A percentile compares a stretch with the other conserved stretches of the same genome.
phyloP scores from a whole-genome alignment of 2,888 invertebrate genomes.

The Lissonota sp. region DNA sequence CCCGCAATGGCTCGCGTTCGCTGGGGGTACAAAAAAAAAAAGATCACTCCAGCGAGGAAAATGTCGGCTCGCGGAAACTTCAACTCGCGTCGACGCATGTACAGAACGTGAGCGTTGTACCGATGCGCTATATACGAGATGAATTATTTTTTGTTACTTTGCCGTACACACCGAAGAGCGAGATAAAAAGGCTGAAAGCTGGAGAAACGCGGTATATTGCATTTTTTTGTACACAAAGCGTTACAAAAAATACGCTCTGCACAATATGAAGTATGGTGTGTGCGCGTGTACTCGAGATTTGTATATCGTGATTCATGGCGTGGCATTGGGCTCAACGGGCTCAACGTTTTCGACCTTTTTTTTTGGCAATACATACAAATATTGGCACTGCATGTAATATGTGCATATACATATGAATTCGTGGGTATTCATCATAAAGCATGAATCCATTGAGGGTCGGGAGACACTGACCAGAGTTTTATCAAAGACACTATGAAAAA shows the following conservation, averaged over 20 bases:
- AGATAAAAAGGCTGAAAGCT: conserved; percentile 45
- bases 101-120: conserved; percentile 11
- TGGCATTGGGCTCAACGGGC: not conserved
- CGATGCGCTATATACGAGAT: conserved; percentile 47
- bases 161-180: conserved; percentile 7
- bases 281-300: conserved; percentile 1
- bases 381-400: not conserved
- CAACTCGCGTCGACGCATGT: conserved; percentile 1
- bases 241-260: not conserved
- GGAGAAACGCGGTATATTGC: not conserved
- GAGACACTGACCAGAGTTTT: not conserved
- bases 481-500: not conserved
- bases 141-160: conserved; percentile 59
- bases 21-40: conserved; percentile 5
- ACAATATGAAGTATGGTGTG: not conserved
- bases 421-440: not conserved
- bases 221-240: too few species aligned
- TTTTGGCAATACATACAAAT: too few species aligned
- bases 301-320: not conserved
- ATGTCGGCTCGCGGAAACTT: conserved; percentile 20
- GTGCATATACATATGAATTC: not conserved
- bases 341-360: not conserved
- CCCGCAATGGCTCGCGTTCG: conserved; percentile 26
- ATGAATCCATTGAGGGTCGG: not conserved
- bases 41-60: conserved; percentile 31